Conservation (phyloP, 2,113 vertebrate species). For the Trogon surrucura region DNA sequence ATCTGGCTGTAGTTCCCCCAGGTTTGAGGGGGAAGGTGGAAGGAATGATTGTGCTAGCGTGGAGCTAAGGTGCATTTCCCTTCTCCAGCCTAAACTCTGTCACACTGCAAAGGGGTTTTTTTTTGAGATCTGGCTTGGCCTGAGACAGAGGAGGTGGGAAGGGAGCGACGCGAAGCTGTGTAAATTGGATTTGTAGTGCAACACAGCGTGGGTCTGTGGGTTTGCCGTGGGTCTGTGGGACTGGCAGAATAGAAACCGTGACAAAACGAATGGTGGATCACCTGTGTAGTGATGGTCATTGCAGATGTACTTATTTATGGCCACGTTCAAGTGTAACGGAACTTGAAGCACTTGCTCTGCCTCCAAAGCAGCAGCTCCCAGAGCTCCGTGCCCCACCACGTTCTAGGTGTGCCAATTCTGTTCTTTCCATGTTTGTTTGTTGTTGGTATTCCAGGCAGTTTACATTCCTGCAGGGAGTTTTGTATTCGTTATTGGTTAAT, state of each 20-base stretch:
- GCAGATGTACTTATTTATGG: not conserved
- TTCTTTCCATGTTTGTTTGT: not conserved
- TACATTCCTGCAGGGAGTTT: not conserved
- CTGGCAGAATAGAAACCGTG: not conserved
- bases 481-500: not conserved
- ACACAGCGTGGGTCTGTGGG: not conserved
- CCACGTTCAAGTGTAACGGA: not conserved
- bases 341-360: not conserved
- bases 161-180: not conserved
- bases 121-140: not conserved
- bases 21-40: not conserved
- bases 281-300: not conserved
- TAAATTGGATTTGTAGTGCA: not conserved
- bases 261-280: not conserved
- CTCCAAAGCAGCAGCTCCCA: not conserved
- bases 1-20: not conserved
- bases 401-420: not conserved
- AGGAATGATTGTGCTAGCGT: not conserved
- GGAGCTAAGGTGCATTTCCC: not conserved
- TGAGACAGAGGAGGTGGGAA: not conserved
- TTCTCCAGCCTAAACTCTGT: not conserved
- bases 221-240: not conserved
- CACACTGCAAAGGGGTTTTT: not conserved
- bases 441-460: not conserved
- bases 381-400: accelerated